phyloP scores from a whole-genome alignment of 2,797 vertebrate genomes.

The Rachycentron canadum region DNA sequence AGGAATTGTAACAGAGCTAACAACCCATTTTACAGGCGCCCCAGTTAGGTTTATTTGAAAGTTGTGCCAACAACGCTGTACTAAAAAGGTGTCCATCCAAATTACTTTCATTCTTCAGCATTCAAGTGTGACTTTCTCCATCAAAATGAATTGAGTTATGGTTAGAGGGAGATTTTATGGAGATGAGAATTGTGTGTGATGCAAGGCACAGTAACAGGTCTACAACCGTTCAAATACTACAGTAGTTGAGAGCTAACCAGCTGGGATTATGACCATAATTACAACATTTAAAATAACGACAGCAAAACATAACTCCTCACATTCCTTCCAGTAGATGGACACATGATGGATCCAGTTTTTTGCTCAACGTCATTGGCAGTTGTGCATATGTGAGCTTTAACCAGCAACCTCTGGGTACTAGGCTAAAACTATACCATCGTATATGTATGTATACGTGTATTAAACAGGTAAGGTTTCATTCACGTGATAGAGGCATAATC shows the following conservation, averaged over 20 bases:
- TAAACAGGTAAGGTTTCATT: background rate
- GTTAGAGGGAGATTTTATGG: conserved; percentile 29
- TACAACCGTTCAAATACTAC: conserved; percentile 9
- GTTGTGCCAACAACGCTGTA: conserved; percentile 42
- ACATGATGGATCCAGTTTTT: background rate
- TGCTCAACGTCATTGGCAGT: background rate
- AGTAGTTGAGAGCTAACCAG: background rate
- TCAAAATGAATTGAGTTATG: conserved; percentile 24
- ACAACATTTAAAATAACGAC: background rate
- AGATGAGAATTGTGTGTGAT: conserved; percentile 33
- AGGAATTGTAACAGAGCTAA: conserved; percentile 58
- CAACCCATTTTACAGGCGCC: conserved; percentile 55
- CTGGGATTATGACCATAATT: background rate
- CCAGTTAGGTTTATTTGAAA: conserved; percentile 52
- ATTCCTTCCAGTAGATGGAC: background rate
- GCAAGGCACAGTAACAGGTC: conserved; percentile 30
- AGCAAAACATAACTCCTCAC: background rate
- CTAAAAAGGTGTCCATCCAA: conserved; percentile 46
- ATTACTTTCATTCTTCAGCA: conserved; percentile 32
- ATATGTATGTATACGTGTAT: background rate
- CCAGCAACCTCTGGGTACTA: no score
- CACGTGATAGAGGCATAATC: no score
- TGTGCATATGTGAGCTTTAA: background rate
- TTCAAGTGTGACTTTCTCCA: conserved; percentile 45
- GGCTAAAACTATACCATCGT: background rate